These are phyloP conservation scores for Archips crataeganus DNA, from an alignment of 2,888 invertebrate species.

Conservation along the genomic window DNA sequence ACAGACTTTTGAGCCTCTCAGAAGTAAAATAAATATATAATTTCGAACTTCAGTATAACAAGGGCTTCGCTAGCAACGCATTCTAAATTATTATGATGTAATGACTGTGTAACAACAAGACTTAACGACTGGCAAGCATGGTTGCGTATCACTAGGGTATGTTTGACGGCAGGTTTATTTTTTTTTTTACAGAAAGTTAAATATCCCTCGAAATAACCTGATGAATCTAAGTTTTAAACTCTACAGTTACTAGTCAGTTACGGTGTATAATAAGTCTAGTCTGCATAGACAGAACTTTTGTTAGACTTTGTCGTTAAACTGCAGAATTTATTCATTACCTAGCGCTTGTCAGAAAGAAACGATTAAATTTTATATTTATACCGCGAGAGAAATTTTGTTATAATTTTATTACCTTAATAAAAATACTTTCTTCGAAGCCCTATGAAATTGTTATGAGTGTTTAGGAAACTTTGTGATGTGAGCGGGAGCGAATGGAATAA, in stretches of 20 bases:
- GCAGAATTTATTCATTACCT: conserved; percentile 20
- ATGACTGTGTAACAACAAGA: no score
- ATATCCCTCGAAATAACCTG: no score
- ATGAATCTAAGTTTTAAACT: no score
- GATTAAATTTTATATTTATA: conserved; percentile 34
- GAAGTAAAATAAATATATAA: no score
- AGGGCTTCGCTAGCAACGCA: no score
- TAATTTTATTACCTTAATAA: conserved; percentile 31
- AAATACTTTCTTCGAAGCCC: conserved; percentile 21
- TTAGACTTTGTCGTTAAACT: neutral
- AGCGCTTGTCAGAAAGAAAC: conserved; percentile 28
- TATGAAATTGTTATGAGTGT: conserved; percentile 21
- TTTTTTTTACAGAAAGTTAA: no score
- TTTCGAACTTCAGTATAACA: no score
- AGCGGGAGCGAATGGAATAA: neutral
- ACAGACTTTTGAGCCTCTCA: no score
- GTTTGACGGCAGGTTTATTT: no score
- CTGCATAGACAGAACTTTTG: neutral
- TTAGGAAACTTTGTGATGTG: conserved; percentile 4
- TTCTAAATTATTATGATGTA: no score
- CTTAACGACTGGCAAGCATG: no score
- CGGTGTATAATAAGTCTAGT: neutral
- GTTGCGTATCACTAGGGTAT: no score
- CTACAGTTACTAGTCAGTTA: neutral
- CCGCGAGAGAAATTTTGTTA: conserved; percentile 28